These are phyloP conservation scores for Anser cygnoides DNA, from an alignment of 2,113 vertebrate genomes.

Conservation along the genomic window DNA sequence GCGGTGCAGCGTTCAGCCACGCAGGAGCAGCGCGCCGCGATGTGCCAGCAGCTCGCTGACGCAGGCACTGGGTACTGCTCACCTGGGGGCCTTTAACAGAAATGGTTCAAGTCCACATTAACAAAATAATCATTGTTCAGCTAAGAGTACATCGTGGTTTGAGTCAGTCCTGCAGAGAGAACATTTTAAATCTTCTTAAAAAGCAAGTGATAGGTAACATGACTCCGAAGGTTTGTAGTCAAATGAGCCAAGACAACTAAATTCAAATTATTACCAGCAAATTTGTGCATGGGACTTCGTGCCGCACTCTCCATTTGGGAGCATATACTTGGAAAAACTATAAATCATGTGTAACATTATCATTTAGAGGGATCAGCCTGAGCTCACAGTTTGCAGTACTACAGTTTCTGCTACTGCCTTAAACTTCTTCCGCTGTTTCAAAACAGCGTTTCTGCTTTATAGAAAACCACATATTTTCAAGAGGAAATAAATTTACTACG, in stretches of 20 bases:
- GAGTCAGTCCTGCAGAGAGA: background rate
- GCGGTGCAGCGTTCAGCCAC: fast-evolving
- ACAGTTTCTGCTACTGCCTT: background rate
- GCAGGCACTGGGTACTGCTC: background rate
- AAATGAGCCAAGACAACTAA: background rate
- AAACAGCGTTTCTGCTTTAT: background rate
- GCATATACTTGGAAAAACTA: background rate
- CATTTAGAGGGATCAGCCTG: background rate
- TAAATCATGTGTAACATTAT: background rate
- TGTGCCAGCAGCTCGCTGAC: background rate
- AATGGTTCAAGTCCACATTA: background rate
- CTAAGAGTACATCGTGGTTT: background rate
- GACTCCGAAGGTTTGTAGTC: background rate
- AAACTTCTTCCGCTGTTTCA: background rate
- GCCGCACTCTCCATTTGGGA: background rate
- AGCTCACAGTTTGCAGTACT: background rate
- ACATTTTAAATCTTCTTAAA: background rate
- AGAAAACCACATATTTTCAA: background rate
- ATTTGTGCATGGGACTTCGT: background rate
- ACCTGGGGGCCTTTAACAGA: background rate
- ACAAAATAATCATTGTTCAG: background rate
- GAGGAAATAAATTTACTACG: background rate
- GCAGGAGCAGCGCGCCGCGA: background rate
- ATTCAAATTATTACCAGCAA: background rate
- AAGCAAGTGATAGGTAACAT: background rate